Evolutionary conservation across 2,888 invertebrate genomes (phyloP), one percentile per base, ranked within the genome.

Genomic region (Stegophylla sp.): DNA sequence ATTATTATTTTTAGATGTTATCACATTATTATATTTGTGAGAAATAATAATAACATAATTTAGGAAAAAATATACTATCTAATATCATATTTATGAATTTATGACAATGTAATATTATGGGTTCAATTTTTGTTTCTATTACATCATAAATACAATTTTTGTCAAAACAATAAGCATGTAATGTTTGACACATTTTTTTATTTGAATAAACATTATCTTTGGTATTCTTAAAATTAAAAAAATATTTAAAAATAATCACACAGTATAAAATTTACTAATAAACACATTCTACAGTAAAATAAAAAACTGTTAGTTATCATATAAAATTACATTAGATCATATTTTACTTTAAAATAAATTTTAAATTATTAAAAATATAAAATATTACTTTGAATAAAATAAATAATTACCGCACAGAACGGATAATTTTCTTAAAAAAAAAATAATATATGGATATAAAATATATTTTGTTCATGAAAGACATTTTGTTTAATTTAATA

Each of bases 141-240:
- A 12, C 63, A 41, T 10, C 43, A 41, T 23, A 12, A 43, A 64
- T 20, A 43, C 12, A 41, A 67, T 34, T 53, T 51, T n/a, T 51
- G 7, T 53, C 20, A n/a, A 53, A 48, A 74, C 20, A 63, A 12
- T 9, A n/a, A 74, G 28, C 34, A 20, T n/a, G 10, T 28, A 28
- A 26, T 34, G 20, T 34, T 63, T 51, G 64, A 75, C 63, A 74
- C 61, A 74, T 28, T 61, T 63, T 75, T 61, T 63, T 61, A 74
- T 63, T 74, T 41, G 41, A 64, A 63, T 51, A 51, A 51, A 64
- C 41, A 74, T 74, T 74, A 64, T 75, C 74, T 75, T 75, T 75
- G 74, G 74, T 64, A 45, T 23, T 75, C 51, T 51, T 45, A 61
- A 75, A 23, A 64, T 15, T 34, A 51, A 74, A 75, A 74, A 61